phyloP scores from a whole-genome alignment of 2,888 invertebrate species.

The Aleiodes leptofemur region DNA sequence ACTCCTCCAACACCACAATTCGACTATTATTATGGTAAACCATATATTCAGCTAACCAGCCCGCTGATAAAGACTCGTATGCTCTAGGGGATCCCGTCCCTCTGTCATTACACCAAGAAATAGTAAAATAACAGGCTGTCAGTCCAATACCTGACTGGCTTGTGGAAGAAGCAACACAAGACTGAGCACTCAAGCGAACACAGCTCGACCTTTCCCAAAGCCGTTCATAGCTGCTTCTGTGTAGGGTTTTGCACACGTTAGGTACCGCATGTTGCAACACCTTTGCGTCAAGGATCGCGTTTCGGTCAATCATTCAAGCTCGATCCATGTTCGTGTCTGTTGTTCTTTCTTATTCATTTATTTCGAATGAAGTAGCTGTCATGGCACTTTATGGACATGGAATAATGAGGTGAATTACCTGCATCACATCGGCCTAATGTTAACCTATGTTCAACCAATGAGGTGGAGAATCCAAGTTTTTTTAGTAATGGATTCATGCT shows the following conservation, averaged over 20 bases:
- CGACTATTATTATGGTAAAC: neutral
- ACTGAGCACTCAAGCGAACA: slow-evolving; percentile 56
- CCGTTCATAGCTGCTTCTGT: slow-evolving; percentile 33
- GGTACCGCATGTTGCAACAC: slow-evolving; percentile 55
- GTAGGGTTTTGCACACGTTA: slow-evolving; percentile 53
- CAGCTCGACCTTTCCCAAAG: slow-evolving; percentile 47
- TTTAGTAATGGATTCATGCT: too few species aligned
- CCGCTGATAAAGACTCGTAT: slow-evolving; percentile 72
- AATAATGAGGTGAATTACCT: slow-evolving; percentile 2
- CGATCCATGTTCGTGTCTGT: slow-evolving; percentile 51
- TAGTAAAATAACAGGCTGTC: slow-evolving; percentile 24
- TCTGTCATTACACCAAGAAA: slow-evolving; percentile 55
- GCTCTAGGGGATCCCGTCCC: slow-evolving; percentile 71
- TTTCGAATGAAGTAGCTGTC: slow-evolving; percentile 9
- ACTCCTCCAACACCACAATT: neutral
- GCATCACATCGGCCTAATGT: neutral
- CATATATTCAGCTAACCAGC: slow-evolving; percentile 63
- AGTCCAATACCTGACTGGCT: slow-evolving; percentile 48
- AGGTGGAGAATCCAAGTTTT: neutral
- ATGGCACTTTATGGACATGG: slow-evolving; percentile 16
- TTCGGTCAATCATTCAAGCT: slow-evolving; percentile 60
- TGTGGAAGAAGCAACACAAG: slow-evolving; percentile 56
- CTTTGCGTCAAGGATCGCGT: slow-evolving; percentile 57
- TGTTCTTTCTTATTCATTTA: slow-evolving; percentile 34
- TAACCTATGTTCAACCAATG: neutral